phyloP scores from a whole-genome alignment of 1,140 invertebrate genomes.

The Steinernema khuongi region DNA sequence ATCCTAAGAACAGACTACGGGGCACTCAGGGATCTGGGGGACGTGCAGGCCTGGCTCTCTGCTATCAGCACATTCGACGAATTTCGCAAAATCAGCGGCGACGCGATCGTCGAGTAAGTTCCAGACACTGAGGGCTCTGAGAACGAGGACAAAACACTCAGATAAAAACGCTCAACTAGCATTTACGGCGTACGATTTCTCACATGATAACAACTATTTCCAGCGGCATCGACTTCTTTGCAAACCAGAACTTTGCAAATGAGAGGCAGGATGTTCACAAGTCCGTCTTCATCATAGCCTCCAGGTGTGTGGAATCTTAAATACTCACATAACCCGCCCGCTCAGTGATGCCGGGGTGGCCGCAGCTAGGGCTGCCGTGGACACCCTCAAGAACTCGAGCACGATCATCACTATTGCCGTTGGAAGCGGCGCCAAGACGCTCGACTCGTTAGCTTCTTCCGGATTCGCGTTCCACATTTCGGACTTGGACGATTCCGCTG shows the following conservation, averaged over 20 bases:
- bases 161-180: too few relatives aligned
- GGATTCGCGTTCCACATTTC: background rate
- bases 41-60: background rate
- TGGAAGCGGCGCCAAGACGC: background rate
- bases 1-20: background rate
- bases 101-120: background rate
- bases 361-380: background rate
- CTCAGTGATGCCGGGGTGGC: background rate
- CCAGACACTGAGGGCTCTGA: background rate
- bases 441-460: background rate
- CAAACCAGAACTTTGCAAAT: background rate
- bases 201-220: too few relatives aligned
- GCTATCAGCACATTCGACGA: background rate
- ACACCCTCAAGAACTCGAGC: background rate
- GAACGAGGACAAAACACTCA: background rate
- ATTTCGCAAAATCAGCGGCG: background rate
- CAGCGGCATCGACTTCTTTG: background rate
- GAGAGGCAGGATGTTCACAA: background rate
- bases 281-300: background rate
- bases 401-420: background rate
- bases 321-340: background rate
- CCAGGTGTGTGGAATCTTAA: background rate
- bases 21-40: background rate
- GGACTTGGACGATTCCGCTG: background rate
- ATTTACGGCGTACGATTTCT: too few relatives aligned